Evolutionary conservation across 1,140 invertebrate genomes (phyloP).

Genomic region (Oryzaephilus surinamensis): DNA sequence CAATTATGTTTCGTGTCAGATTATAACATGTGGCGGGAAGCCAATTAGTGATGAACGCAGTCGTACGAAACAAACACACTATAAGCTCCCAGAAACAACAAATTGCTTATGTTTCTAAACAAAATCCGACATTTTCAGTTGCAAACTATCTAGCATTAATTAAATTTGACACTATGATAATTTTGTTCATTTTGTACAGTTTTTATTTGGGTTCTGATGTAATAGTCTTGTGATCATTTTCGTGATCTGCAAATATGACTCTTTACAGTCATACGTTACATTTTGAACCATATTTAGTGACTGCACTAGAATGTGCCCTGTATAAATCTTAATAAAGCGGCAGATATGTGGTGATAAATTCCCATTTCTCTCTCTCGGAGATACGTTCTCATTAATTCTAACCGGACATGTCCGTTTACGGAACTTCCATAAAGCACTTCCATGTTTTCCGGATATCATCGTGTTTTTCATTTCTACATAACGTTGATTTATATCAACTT

Average conservation of each 20-base stretch:
- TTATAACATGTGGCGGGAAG: constrained; percentile 34
- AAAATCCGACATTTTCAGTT: too few species aligned
- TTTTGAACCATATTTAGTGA: too few species aligned
- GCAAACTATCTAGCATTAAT: too few species aligned
- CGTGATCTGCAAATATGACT: too few species aligned
- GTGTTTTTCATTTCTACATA: constrained; percentile 33
- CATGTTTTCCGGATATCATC: constrained; percentile 35
- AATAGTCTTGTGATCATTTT: too few species aligned
- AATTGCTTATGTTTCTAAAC: constrained; percentile 18
- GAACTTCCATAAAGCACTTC: constrained; percentile 34
- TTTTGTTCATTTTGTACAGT: too few species aligned
- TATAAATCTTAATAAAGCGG: constrained; percentile 38
- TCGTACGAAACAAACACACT: constrained; percentile 21
- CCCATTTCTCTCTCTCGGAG: constrained; percentile 34
- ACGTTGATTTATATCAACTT: constrained; percentile 30
- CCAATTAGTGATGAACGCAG: constrained; percentile 30
- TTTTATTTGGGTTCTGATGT: too few species aligned
- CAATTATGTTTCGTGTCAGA: constrained; percentile 33
- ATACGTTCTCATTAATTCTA: constrained; percentile 36
- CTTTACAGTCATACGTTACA: too few species aligned
- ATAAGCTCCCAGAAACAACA: constrained; percentile 22
- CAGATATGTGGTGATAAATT: constrained; percentile 36
- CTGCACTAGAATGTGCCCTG: constrained; percentile 20
- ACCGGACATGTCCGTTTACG: constrained; percentile 32
- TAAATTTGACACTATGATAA: too few species aligned